Evolutionary conservation across 2,113 vertebrate species (phyloP).

Genomic region (Corythaeola cristata): DNA sequence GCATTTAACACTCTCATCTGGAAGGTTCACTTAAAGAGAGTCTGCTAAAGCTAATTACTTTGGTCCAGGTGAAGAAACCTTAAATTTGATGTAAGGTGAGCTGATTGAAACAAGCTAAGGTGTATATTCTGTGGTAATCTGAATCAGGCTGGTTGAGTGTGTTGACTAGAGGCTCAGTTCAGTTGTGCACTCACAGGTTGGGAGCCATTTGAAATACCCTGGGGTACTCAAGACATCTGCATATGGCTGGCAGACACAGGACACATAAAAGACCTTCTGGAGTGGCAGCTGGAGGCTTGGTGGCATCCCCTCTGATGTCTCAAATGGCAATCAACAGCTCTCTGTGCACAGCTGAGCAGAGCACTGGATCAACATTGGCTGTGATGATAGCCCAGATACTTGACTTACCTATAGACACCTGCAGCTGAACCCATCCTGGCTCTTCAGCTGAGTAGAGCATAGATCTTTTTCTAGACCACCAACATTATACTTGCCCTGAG

Average conservation of each 20-base stretch:
- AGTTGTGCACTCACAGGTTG: neutral
- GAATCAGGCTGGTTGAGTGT: neutral
- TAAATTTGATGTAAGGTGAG: neutral
- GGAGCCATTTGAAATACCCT: neutral
- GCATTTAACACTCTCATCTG: neutral
- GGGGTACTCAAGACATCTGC: neutral
- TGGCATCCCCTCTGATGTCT: neutral
- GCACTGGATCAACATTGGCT: neutral
- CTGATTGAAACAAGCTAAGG: neutral
- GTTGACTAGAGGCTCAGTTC: neutral
- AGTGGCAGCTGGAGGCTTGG: neutral
- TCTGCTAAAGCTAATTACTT: neutral
- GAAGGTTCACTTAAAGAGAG: neutral
- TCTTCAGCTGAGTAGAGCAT: neutral
- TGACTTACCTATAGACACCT: neutral
- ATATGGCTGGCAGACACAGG: neutral
- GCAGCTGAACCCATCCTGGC: neutral
- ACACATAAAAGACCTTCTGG: neutral
- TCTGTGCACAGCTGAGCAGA: neutral
- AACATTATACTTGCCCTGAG: neutral
- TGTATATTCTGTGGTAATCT: neutral
- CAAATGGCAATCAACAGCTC: neutral
- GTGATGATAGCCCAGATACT: neutral
- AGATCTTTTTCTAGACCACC: neutral
- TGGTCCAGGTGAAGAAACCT: neutral